phyloP scores from a whole-genome alignment of 2,113 vertebrate genomes.

The Budorcas taxicolor region DNA sequence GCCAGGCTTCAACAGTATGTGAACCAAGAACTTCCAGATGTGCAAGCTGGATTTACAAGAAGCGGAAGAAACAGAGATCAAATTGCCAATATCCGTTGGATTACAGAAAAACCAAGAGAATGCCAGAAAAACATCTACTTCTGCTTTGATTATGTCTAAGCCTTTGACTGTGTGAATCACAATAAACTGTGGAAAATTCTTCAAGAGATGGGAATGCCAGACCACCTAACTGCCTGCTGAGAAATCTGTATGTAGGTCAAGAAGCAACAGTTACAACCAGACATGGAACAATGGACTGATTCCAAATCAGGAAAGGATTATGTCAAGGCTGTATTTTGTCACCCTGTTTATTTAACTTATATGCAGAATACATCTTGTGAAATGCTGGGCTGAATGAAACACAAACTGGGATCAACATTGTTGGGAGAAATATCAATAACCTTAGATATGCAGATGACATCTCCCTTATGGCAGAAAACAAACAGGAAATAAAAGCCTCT shows the following conservation, averaged over 20 bases:
- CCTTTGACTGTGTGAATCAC: neutral
- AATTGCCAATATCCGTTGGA: neutral
- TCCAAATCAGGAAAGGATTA: neutral
- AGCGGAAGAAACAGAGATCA: neutral
- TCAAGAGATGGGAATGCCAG: neutral
- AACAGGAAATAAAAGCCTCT: neutral
- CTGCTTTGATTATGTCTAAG: neutral
- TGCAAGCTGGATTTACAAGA: neutral
- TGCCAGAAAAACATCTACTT: neutral
- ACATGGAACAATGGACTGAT: neutral
- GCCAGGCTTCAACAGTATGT: neutral
- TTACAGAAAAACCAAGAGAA: neutral
- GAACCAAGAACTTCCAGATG: neutral
- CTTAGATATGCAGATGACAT: neutral
- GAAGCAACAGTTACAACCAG: neutral
- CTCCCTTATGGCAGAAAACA: neutral
- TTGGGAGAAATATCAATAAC: neutral
- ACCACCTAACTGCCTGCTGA: neutral
- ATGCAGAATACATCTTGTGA: neutral
- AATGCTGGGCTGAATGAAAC: neutral
- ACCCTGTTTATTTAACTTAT: neutral
- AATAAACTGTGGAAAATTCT: neutral
- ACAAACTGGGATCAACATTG: neutral
- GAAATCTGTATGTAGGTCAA: neutral
- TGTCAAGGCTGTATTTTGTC: neutral